A percentile compares a stretch with the other conserved stretches of the same genome.
These are phyloP conservation scores for Patagioenas fasciata DNA, from an alignment of 2,113 vertebrate species.

Conservation along the genomic window DNA sequence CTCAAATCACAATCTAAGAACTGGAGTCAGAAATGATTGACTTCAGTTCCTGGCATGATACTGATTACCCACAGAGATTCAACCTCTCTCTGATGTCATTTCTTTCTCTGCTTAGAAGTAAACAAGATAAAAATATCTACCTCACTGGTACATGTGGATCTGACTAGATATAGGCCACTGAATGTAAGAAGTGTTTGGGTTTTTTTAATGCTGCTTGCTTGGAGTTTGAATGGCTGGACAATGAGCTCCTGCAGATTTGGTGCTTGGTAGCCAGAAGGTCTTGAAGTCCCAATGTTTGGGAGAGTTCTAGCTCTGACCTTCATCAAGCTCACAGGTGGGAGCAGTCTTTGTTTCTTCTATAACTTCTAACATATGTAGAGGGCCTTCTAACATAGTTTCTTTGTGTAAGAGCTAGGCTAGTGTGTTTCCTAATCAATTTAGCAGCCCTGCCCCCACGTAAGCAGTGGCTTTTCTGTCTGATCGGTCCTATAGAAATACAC, in stretches of 20 bases:
- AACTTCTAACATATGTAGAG: background rate
- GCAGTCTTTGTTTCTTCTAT: background rate
- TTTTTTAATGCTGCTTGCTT: background rate
- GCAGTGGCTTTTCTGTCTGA: background rate
- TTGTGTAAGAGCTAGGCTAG: background rate
- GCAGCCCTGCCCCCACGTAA: background rate
- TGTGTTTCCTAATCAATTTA: background rate
- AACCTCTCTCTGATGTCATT: background rate
- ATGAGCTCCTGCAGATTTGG: background rate
- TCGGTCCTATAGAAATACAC: background rate
- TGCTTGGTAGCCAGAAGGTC: background rate
- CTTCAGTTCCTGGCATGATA: background rate
- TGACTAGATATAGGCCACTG: background rate
- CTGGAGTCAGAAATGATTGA: slow-evolving; percentile 12
- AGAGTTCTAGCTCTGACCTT: background rate
- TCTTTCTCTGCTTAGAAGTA: slow-evolving; percentile 38
- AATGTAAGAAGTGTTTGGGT: background rate
- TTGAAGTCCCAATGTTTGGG: background rate
- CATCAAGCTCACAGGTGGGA: background rate
- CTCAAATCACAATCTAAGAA: slow-evolving; percentile 26
- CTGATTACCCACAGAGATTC: slow-evolving; percentile 19
- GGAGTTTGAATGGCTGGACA: background rate
- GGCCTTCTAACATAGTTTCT: background rate
- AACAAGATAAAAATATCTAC: slow-evolving; percentile 54
- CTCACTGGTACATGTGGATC: background rate